A percentile compares a stretch with the other conserved stretches of the same genome.
Conservation (phyloP, 2,888 invertebrate genomes). For the Fissipunctia ypsillon region DNA sequence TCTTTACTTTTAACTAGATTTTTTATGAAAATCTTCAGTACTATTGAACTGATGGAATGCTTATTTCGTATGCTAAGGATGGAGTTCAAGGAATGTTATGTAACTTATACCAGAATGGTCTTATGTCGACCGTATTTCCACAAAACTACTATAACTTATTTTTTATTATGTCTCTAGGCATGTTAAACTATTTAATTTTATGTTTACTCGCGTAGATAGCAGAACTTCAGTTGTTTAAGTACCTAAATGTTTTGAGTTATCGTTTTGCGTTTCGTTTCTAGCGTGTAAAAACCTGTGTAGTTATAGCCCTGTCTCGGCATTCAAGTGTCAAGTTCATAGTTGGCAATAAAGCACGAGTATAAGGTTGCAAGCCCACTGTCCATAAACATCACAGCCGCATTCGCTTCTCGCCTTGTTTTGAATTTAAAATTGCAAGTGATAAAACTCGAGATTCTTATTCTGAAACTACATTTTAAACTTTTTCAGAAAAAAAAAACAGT, state of each 20-base stretch:
- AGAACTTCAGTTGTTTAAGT: conserved; percentile 13
- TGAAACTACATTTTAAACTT: not conserved
- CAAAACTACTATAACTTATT: conserved; percentile 4
- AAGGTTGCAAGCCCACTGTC: conserved; percentile 48
- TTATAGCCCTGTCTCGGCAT: conserved; percentile 38
- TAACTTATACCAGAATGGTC: not conserved
- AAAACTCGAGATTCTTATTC: conserved; percentile 29
- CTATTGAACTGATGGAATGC: conserved; percentile 28
- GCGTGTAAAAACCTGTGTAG: conserved; percentile 42
- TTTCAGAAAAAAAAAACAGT: not conserved
- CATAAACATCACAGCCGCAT: conserved; percentile 51
- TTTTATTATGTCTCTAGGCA: conserved; percentile 2
- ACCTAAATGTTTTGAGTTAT: conserved; percentile 9
- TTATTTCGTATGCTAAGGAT: conserved; percentile 9
- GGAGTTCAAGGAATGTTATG: not conserved
- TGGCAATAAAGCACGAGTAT: conserved; percentile 54
- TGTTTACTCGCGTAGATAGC: not conserved
- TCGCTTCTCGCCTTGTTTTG: conserved; percentile 27
- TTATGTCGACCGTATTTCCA: not conserved
- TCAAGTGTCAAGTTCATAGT: conserved; percentile 60
- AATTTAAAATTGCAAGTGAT: conserved; percentile 38
- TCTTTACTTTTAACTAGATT: conserved; percentile 82
- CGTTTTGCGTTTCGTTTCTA: conserved; percentile 4
- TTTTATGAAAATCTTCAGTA: conserved; percentile 60
- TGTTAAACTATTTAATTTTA: conserved; percentile 13